Base-by-base conservation (phyloP, 1,140 invertebrate genomes). In the Drosophila baimaii region DNA sequence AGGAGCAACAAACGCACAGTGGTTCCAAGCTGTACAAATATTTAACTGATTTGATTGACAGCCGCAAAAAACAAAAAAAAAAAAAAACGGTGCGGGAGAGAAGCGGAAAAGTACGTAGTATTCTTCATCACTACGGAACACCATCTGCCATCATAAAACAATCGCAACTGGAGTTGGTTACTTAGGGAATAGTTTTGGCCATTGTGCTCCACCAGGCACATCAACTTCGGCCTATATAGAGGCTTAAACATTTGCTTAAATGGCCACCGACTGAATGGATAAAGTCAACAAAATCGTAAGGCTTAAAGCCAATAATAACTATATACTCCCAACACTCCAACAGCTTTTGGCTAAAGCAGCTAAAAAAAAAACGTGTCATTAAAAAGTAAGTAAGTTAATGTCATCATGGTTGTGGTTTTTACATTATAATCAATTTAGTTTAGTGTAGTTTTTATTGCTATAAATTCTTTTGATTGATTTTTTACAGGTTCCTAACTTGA, bases 1-100 rank as follows among this genome's bases (percentile, higher is more conserved):
- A 65, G 61, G 35, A 69, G 65, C 65, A 69, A 69, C 65, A 69
- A 69, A 69, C 65, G 65, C 61, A 69, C 65, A 69, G 65, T 69
- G 65, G 65, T 66, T 17, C 46, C 61, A 69, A 66, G 65, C 65
- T 69, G 65, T 69, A 23, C 46, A 33, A 69, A 69, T 69, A 66
- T 69, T 69, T 66, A 52, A 54, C 46, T 44, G 46, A 69, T 69
- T 69, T 69, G 65, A 69, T 69, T 69, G 62, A 66, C 46, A 65
- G 46, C 46, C 39, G 35, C 13, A 23, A 41, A 29, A n/a, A n/a
- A n/a, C n/a, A n/a, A n/a, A n/a, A n/a, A n/a, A n/a, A n/a, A n/a
- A n/a, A n/a, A n/a, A n/a, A n/a, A 47, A 17, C 5, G 12, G 19
- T 15, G 15, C 17, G 15, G 5, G 12, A 0, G 19, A n/a, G 35